Conservation (phyloP, 2,113 vertebrate genomes). For the Bubalus kerabau region DNA sequence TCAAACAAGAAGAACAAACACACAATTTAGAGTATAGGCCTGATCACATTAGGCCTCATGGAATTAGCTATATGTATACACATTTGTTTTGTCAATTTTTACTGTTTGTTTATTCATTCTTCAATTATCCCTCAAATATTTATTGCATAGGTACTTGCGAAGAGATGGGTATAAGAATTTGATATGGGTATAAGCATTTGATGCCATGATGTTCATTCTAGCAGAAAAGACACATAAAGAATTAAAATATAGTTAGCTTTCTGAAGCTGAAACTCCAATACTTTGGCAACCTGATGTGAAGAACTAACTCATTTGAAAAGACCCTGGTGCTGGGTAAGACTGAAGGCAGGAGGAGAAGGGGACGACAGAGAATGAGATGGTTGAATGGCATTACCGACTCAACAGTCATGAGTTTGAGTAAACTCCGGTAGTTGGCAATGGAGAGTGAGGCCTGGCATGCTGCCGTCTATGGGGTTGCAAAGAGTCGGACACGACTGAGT, state of each 20-base stretch:
- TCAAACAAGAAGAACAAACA: background rate
- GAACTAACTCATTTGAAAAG: background rate
- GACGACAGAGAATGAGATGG: background rate
- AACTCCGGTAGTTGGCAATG: background rate
- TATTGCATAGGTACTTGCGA: background rate
- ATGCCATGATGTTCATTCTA: background rate
- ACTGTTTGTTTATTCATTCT: background rate
- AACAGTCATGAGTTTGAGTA: background rate
- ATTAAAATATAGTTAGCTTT: background rate
- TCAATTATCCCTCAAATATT: background rate
- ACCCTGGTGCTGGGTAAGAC: background rate
- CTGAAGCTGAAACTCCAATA: background rate
- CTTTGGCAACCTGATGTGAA: accelerated
- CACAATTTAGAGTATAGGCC: background rate
- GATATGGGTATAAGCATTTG: background rate
- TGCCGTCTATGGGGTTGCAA: background rate
- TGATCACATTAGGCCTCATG: background rate
- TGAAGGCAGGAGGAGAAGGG: background rate
- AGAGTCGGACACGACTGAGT: accelerated
- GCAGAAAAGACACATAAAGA: background rate
- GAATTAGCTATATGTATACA: background rate
- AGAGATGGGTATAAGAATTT: background rate
- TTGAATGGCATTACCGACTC: background rate
- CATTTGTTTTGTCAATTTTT: background rate
- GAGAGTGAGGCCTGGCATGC: background rate